Evolutionary conservation across 2,797 vertebrate genomes (phyloP), one percentile per base, ranked within the genome.

Genomic region (Rhadinocentrus ornatus): DNA sequence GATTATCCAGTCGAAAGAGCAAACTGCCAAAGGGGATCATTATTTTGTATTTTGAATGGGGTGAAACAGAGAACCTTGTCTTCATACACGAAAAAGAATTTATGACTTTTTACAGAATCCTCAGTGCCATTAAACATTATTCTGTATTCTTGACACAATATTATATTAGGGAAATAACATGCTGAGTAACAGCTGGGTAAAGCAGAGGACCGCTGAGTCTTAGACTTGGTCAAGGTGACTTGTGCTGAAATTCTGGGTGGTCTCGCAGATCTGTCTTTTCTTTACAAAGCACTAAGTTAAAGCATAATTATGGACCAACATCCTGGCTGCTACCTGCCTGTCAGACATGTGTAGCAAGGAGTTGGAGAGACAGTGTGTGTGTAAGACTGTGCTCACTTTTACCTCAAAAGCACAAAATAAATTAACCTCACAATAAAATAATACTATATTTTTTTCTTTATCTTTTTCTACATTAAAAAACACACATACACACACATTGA

Each of bases 221-320:
- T 39, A 37, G 27, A 73, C 55, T 73, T 86, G 69, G 66, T 66
- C 69, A 73, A 91, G 86, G 88, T 90, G 88, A 84, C 57, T 73
- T 37, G 31, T 46, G 18, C 37, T 16, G 62, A 1, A 46, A 44
- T 66, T 72, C 75, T 78, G 86, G 90, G 90, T 88, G 90, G 90
- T 85, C 89, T 34, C 10, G 8, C 62, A 57, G 70, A 78, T 62
- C 66, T 41, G 61, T 62, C 66, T 73, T 82, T 70, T 66, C 62
- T 78, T 82, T 78, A 83, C 79, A 71, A 86, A 85, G 67, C 55
- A 31, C 37, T 32, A 57, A 57, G 58, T 80, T 61, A 39, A 16
- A 57, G 54, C 34, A 26, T 74, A 80, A 88, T 85, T 75, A 85
- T 20, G 35, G 50, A 44, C 72, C 55, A 67, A 69, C 69, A 46